Base-by-base conservation (phyloP, 2,113 vertebrate species). In the Chaetura pelagica region DNA sequence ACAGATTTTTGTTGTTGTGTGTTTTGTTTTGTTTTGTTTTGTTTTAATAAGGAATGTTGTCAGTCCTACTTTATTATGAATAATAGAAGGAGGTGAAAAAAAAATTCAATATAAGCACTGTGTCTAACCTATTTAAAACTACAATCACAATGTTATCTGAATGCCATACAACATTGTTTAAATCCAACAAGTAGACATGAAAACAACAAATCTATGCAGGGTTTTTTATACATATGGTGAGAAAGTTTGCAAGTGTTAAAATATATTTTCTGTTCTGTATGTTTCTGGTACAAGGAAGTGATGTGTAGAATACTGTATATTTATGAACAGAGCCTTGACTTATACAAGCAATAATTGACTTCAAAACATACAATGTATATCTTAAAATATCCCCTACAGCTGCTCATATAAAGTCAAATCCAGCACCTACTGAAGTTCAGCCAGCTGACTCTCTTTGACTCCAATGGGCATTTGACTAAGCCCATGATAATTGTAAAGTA, bases 371-470 rank as follows among this genome's bases (percentile, higher is more conserved):
- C 77, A 90, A 92, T 87, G 83, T 87, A 88, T 95, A 95, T 96
- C 93, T 97, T 90, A 97, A 97, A 97, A 97, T 94, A 96, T 96
- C 93, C 93, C 93, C 89, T 94, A 95, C 61, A 92, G 80, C 69
- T 95, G 95, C 96, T 97, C 61, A 89, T 95, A 94, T 94, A 93
- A 92, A 93, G 84, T 97, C 95, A 92, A 86, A 95, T 79, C 93
- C 91, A 97, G 89, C 91, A 95, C 79, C 86, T 91, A 89, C 86
- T 93, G 77, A 96, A 97, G 85, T 92, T 97, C 96, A 97, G 94
- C 94, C 95, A 94, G 95, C 94, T 96, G 92, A 95, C 67, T 90
- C 77, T 84, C 75, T 90, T 94, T 94, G 91, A 95, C 64, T 96
- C 85, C 64, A 92, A 78, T 74, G 92, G 95, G 91, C 87, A 83